phyloP scores from a whole-genome alignment of 2,113 vertebrate species.

The Acrocephalus arundinaceus region DNA sequence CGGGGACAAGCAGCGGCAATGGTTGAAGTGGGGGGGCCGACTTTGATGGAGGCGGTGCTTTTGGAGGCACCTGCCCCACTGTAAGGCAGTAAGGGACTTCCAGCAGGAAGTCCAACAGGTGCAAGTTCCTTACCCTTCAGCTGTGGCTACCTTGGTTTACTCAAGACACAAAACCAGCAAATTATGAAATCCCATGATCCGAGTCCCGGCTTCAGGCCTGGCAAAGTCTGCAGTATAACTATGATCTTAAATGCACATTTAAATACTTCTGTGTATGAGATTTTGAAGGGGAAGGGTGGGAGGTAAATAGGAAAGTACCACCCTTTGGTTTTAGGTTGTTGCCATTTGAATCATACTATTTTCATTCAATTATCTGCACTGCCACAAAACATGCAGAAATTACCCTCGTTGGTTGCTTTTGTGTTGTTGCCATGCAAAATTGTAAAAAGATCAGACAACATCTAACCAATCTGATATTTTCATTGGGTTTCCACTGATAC shows the following conservation, averaged over 20 bases:
- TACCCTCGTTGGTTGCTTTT: neutral
- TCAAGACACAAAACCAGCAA: neutral
- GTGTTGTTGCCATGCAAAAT: neutral
- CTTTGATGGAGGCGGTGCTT: fast-evolving
- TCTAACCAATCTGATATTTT: neutral
- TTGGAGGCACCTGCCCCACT: too few relatives aligned
- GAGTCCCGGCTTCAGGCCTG: neutral
- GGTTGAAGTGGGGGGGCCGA: neutral
- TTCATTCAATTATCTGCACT: neutral
- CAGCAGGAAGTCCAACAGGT: neutral
- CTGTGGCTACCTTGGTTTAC: neutral
- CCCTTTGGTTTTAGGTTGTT: neutral
- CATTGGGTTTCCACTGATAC: neutral
- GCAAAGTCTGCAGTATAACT: neutral
- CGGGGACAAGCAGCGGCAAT: neutral
- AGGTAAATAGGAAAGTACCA: neutral
- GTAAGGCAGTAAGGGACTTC: neutral
- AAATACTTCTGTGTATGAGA: neutral
- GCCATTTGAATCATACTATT: neutral
- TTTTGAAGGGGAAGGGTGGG: neutral
- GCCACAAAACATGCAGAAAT: neutral
- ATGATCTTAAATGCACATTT: neutral
- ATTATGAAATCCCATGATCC: neutral
- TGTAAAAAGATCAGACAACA: neutral
- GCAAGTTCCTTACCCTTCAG: neutral